phyloP scores from a whole-genome alignment of 2,888 invertebrate genomes.

The Drosophila algonquin region DNA sequence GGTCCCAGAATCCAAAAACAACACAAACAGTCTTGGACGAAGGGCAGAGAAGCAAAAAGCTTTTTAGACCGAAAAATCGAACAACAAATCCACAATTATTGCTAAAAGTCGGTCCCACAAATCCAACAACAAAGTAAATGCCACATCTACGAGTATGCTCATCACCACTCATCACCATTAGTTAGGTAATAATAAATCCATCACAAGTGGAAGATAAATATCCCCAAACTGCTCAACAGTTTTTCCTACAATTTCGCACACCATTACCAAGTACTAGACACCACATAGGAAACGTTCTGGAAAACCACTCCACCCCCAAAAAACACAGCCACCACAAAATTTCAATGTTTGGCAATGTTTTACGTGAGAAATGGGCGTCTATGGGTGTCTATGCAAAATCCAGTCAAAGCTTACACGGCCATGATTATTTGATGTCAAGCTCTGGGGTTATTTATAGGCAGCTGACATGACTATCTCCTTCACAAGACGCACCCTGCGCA shows the following conservation, averaged over 20 bases:
- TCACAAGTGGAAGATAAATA: too few relatives aligned
- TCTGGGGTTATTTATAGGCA: conserved; percentile 45
- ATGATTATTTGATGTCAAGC: conserved; percentile 53
- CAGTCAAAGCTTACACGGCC: conserved; percentile 26
- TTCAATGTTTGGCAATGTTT: conserved; percentile 15
- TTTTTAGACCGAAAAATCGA: too few relatives aligned
- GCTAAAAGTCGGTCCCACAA: too few relatives aligned
- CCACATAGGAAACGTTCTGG: background rate
- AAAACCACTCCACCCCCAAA: conserved; percentile 11
- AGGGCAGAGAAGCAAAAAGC: too few relatives aligned
- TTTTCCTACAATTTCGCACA: background rate
- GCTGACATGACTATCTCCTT: conserved; percentile 40
- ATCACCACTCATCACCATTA: too few relatives aligned
- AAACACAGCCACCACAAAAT: conserved; percentile 13
- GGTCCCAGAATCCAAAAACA: too few relatives aligned
- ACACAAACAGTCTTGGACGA: too few relatives aligned
- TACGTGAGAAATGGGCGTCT: conserved; percentile 15
- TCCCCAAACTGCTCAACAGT: too few relatives aligned
- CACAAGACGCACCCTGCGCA: background rate
- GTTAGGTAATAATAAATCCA: too few relatives aligned
- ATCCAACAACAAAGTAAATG: too few relatives aligned
- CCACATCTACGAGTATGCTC: too few relatives aligned
- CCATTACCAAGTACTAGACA: background rate
- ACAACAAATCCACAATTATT: too few relatives aligned
- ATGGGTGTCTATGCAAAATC: conserved; percentile 14